Evolutionary conservation across 2,888 invertebrate genomes (phyloP).

Genomic region (Calliscelio sp.): DNA sequence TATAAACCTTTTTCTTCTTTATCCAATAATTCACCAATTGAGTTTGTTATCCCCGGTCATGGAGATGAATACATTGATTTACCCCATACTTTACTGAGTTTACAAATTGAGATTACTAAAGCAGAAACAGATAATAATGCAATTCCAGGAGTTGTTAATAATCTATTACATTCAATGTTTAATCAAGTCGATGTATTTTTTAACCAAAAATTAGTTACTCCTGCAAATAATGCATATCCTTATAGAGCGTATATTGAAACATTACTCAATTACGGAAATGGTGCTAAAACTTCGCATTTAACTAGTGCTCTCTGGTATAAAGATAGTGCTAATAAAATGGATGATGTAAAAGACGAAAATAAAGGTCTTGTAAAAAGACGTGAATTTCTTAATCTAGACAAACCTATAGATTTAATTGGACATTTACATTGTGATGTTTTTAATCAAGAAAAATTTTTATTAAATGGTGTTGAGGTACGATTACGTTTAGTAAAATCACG

Average conservation of each 20-base stretch:
- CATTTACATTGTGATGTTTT: conserved; percentile 75
- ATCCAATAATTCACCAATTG: conserved; percentile 74
- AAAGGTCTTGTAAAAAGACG: conserved; percentile 13
- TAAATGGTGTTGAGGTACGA: conserved; percentile 74
- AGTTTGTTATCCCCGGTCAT: conserved; percentile 75
- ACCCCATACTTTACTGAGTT: conserved; percentile 74
- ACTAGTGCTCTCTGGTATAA: conserved; percentile 51
- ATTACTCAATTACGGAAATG: conserved; percentile 72
- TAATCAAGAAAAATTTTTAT: conserved; percentile 73
- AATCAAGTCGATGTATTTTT: conserved; percentile 76
- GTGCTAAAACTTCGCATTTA: conserved; percentile 73
- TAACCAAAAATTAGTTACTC: conserved; percentile 77
- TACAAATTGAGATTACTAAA: conserved; percentile 46
- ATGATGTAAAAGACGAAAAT: background rate
- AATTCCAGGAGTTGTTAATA: conserved; percentile 7
- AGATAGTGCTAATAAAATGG: conserved; percentile 46
- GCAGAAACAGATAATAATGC: too few species aligned
- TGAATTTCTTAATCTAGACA: background rate
- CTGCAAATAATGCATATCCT: conserved; percentile 75
- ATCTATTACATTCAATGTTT: conserved; percentile 63
- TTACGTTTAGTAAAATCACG: conserved; percentile 48
- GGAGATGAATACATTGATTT: conserved; percentile 76
- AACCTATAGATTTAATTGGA: conserved; percentile 37
- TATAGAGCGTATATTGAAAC: conserved; percentile 77
- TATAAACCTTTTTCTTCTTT: conserved; percentile 76